Base-by-base conservation (phyloP, 1,140 invertebrate genomes). In the Meloidogyne hapla region DNA sequence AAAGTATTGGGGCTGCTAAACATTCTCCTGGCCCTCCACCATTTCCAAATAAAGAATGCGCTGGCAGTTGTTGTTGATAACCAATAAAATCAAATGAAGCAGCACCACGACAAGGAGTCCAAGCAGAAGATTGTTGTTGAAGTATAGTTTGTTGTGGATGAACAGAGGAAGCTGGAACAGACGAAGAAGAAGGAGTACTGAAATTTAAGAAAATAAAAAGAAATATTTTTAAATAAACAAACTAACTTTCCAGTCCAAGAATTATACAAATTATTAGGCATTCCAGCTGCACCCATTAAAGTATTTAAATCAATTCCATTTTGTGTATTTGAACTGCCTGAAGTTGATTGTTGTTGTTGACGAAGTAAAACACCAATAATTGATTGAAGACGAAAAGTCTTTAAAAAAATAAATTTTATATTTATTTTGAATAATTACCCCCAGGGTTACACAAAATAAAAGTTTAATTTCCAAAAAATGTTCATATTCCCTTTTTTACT, bases 171-270 rank as follows among this genome's bases (percentile, higher is more conserved):
- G 70, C 40, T 15, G 70, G 26, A 61, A 28, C 21, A 10, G 70
- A 48, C 26, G 26, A 33, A 21, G 70, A 73, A 8, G 70, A 73
- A 0, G 70, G 70, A 73, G 70, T 73, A 40, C 70, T 73, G 2
- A 15, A 64, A 63, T 10, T 42, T n/a, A 23, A 12, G 3, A 13
- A 23, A 23, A 48, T 1, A 25, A 12, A 4, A 33, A 23, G 1
- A 10, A 15, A 13, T 40, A 2, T 23, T 28, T 25, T 68, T 68
- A 21, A 23, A 40, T 23, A 40, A 4, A n/a, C n/a, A n/a, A 28
- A 26, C 38, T 38, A 15, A 69, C 67, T 48, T 69, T 25, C 25
- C 23, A 40, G 67, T 42, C 68, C 68, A 69, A 42, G 15, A 56
- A 61, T 38, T 40, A 15, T 69, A 48, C 23, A 38, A 23, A 23